Evolutionary conservation across 2,797 vertebrate species (phyloP), one percentile per base, ranked within the genome.

Genomic region (Phataginus tetradactyla): DNA sequence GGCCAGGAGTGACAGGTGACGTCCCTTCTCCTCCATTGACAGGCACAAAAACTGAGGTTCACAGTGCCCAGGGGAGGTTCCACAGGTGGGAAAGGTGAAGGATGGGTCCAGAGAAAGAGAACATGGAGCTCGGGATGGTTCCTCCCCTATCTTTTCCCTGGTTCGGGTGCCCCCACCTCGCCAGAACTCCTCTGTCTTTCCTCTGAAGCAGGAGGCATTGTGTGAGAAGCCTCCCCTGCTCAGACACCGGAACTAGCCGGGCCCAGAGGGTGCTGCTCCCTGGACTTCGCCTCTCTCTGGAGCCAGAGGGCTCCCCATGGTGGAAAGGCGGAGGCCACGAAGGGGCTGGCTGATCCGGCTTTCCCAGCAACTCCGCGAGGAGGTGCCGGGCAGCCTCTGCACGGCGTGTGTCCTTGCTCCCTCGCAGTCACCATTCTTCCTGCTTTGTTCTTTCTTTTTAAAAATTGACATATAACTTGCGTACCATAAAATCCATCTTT

Each of bases 261-360:
- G 7, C 34, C 39, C 12, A 29, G 53, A 55, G 64, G 37, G 37
- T 9, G 21, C 71, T 64, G 75, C 68, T 68, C 25, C 2, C 27
- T 18, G 15, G 39, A 39, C 39, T 39, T 39, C 18, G 5, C 45
- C 45, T 45, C 45, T 9, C 42, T 21, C 3, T 27, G 75, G 27
- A 72, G 27, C 27, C 68, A 15, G 69, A 49, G 61, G 37, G 51
- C 69, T 59, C 86, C n/a, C 14, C 0, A 1, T 20, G 14, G 39
- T 10, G 42, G 13, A 32, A 42, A 68, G 18, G 42, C 8, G 4
- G 72, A 57, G 75, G 68, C 25, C 49, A 1, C 0, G 7, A 17
- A 8, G 32, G 59, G 21, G 68, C 27, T 57, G 23, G 29, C 32
- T 6, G 1, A 13, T 34, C 2, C 13, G 2, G 0, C 13, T 18